A percentile compares a stretch with the other conserved stretches of the same genome.
Evolutionary conservation across 2,113 vertebrate genomes (phyloP).

Genomic region (Taxidea taxus): DNA sequence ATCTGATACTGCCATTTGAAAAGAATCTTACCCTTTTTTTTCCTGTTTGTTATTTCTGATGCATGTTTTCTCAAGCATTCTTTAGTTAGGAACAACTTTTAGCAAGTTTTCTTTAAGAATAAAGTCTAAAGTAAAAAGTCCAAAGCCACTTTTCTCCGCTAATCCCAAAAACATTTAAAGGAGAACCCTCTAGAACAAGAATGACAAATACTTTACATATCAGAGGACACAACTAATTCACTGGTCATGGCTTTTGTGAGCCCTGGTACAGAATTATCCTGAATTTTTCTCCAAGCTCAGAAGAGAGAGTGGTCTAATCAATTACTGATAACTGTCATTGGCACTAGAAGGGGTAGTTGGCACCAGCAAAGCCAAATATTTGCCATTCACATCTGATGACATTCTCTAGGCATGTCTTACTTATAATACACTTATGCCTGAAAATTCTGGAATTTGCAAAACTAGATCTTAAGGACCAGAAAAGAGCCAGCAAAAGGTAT

Average conservation of each 20-base stretch:
- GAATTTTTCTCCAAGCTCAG: background rate
- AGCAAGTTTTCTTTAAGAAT: background rate
- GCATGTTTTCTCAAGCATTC: background rate
- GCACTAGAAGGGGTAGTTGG: background rate
- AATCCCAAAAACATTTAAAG: slow-evolving; percentile 22
- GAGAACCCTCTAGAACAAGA: background rate
- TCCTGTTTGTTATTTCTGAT: background rate
- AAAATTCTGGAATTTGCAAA: background rate
- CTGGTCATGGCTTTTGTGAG: background rate
- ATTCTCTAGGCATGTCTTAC: background rate
- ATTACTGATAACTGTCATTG: background rate
- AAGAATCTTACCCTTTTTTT: background rate
- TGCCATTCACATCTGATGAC: background rate
- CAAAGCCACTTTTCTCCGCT: background rate
- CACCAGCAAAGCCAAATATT: background rate
- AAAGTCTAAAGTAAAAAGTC: background rate
- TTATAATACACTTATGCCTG: background rate
- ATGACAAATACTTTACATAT: background rate
- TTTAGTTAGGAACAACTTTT: background rate
- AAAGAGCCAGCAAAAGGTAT: background rate
- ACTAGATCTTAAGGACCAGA: background rate
- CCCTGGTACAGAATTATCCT: background rate
- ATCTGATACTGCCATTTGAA: background rate
- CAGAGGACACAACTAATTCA: background rate
- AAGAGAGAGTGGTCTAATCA: background rate